Base-by-base conservation (phyloP, 2,797 vertebrate species). In the Pygocentrus nattereri region DNA sequence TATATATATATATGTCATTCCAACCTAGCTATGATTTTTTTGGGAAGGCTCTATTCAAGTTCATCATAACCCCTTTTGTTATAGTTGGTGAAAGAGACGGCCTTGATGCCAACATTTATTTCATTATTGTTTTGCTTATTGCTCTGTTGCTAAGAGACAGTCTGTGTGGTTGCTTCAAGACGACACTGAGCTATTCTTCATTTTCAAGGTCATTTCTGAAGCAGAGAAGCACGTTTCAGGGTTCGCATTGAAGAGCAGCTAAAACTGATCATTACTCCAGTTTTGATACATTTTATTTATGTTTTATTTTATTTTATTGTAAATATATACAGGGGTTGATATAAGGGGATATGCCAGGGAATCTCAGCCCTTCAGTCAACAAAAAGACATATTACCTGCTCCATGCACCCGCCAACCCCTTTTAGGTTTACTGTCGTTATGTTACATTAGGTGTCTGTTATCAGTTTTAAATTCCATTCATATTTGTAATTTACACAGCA, bases 101-200 rank as follows among this genome's bases (percentile, higher is more conserved):
- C 65, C 81, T 83, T 74, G 68, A 80, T 19, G 50, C 52, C 72
- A 65, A 79, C 64, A 19, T 74, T 83, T 34, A 80, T 81, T 85
- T 62, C 38, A 65, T 30, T 58, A 75, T 83, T 75, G 56, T 78
- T 68, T 83, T 79, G 74, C 82, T 74, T 85, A 72, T 79, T n/a
- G 31, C 61, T 31, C 59, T 31, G 84, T 85, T 85, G 84, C 84
- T 85, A 78, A 83, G 84, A 85, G 67, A 85, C 81, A 64, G 74
- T 47, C 50, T 61, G 54, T 76, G 69, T 68, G 68, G 81, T 76
- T 84, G 58, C 72, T 59, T 8, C 3, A 54, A 74, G 81, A 77
- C 67, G 69, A 49, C 71, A 68, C 0, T 25, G 50, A 76, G 84
- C 65, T 16, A 25, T 82, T 78, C 64, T 52, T 78, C 62, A 21